A percentile compares a stretch with the other conserved stretches of the same genome.
Conservation (phyloP, 1,140 invertebrate species). For the Lysiphlebus fabarum region DNA sequence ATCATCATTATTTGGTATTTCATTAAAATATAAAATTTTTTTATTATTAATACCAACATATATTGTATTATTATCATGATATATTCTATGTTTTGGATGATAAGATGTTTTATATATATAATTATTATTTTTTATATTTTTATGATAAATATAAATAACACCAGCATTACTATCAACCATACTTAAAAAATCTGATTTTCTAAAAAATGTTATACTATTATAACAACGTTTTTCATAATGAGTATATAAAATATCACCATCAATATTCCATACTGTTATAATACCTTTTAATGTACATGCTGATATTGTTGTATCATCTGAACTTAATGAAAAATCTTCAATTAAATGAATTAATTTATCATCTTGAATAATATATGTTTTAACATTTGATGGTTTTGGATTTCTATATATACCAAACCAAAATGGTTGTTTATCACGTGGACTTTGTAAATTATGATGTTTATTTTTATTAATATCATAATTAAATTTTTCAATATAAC, state of each 20-base stretch:
- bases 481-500: slow-evolving; percentile 44
- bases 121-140: slow-evolving; percentile 12
- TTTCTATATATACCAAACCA: slow-evolving; percentile 38
- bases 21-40: slow-evolving; percentile 38
- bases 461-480: slow-evolving; percentile 23
- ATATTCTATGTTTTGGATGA: slow-evolving; percentile 16
- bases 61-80: slow-evolving; percentile 35
- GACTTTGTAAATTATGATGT: slow-evolving; percentile 31
- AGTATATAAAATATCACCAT: background rate
- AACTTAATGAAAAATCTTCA: slow-evolving; percentile 42
- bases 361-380: slow-evolving; percentile 31
- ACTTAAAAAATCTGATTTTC: slow-evolving; percentile 33
- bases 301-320: slow-evolving; percentile 36
- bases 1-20: slow-evolving; percentile 25
- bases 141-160: slow-evolving; percentile 30
- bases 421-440: slow-evolving; percentile 41
- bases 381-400: slow-evolving; percentile 38
- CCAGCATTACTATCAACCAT: slow-evolving; percentile 37
- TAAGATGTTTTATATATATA: slow-evolving; percentile 28
- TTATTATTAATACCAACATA: background rate
- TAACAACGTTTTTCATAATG: slow-evolving; percentile 7
- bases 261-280: slow-evolving; percentile 35
- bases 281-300: slow-evolving; percentile 40
- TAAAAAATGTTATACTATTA: slow-evolving; percentile 38
- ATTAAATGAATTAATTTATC: slow-evolving; percentile 42